Evolutionary conservation across 2,797 vertebrate genomes (phyloP).

Genomic region (Luscinia luscinia): DNA sequence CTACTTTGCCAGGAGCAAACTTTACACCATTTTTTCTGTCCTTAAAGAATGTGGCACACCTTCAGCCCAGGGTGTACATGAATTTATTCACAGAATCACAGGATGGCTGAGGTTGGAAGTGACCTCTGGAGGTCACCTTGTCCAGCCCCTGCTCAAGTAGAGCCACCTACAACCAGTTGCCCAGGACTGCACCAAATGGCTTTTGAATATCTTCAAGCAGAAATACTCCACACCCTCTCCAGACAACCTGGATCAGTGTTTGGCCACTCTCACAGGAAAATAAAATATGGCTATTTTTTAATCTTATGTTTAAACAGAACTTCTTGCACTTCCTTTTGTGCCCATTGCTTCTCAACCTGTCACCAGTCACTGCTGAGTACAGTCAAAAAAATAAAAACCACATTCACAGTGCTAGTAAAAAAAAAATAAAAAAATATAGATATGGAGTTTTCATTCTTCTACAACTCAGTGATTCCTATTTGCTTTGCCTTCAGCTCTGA

Average conservation of each 20-base stretch:
- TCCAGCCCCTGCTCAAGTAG: background rate
- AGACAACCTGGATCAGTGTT: background rate
- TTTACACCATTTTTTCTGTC: background rate
- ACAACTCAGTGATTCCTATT: background rate
- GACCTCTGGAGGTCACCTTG: background rate
- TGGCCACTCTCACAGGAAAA: background rate
- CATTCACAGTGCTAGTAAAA: too few relatives aligned
- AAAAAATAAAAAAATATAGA: background rate
- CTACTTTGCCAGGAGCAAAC: background rate
- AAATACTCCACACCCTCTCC: background rate
- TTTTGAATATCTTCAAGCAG: background rate
- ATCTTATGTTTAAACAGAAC: background rate
- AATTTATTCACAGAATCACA: background rate
- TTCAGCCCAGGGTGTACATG: background rate
- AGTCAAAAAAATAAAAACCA: background rate
- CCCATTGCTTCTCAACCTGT: background rate
- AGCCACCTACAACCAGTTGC: background rate
- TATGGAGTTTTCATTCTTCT: background rate
- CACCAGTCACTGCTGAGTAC: background rate
- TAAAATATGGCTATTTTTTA: fast-evolving
- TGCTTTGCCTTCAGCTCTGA: background rate
- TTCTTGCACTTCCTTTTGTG: background rate
- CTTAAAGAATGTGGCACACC: background rate
- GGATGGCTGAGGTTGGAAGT: background rate
- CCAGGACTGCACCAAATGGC: background rate